Base-by-base conservation (phyloP, 1,140 invertebrate genomes). In the Atta colombica region DNA sequence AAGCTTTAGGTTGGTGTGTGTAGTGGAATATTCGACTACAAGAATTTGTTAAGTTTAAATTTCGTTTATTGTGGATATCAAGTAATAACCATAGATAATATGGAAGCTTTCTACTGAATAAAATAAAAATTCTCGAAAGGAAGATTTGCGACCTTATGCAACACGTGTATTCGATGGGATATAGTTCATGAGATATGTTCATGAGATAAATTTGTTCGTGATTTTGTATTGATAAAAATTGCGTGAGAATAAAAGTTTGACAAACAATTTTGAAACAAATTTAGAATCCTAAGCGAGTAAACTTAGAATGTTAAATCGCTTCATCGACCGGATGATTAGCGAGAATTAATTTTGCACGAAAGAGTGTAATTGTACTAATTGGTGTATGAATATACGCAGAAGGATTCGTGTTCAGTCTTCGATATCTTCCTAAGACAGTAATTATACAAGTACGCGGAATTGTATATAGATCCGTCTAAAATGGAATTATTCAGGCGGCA, bases 1-100 rank as follows among this genome's bases (percentile, higher is more conserved):
- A 72, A 39, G 68, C 25, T 82, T 72, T 49, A 45, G 35, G 39
- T 74, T 51, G 35, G 39, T 18, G 80, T 18, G 53, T 45, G 14
- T 25, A 61, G 68, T 49, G 68, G 2, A 31, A 82, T 82, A 82
- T 82, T 72, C 58, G 35, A 61, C 35, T 72, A 82, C 28, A 49
- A 49, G 18, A 82, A 61, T 82, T 82, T 60, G 80, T 74, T 82
- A 31, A 82, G 68, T 68, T 60, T 49, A 45, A 72, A 72, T 74
- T 82, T 45, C 12, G 7, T 60, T 61, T 61, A 53, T 49, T 74
- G 53, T 31, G 39, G 2, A 49, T 49, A 10, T 51, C 7, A 80
- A 35, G 18, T 14, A 16, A 71, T 39, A 69, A 25, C 25, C 25
- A 49, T n/a, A 12, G 14, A 21, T 21, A 6, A 61, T 12, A 55